Conservation (phyloP, 1,140 invertebrate genomes). For the Stratiolaelaps scimitus region DNA sequence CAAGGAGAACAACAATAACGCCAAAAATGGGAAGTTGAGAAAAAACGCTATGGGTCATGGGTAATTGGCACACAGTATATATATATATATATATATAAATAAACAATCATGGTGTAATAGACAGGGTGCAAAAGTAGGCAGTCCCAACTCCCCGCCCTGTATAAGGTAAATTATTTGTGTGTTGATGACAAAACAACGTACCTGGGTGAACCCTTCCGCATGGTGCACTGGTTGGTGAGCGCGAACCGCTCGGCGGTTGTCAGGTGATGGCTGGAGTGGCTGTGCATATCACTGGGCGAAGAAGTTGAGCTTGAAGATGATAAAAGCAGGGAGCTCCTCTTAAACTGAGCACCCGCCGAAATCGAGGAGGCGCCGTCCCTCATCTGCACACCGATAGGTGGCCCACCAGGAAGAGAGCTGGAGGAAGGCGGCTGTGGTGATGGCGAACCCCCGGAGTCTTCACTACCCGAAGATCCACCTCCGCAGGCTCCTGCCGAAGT, state of each 20-base stretch:
- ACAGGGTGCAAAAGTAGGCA: too few relatives aligned
- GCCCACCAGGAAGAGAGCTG: not conserved
- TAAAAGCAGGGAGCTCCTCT: not conserved
- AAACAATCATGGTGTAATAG: too few relatives aligned
- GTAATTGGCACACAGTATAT: too few relatives aligned
- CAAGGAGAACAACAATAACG: too few relatives aligned
- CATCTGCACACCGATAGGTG: not conserved
- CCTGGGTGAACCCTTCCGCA: conserved; percentile 50
- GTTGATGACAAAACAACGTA: not conserved
- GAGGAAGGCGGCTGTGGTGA: conserved; percentile 15
- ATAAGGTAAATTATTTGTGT: too few relatives aligned
- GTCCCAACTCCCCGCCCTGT: too few relatives aligned
- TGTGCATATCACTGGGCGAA: not conserved
- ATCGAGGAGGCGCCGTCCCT: not conserved
- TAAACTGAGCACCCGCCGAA: not conserved
- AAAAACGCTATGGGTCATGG: too few relatives aligned
- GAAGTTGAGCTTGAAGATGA: conserved; percentile 23
- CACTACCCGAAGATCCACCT: not conserved
- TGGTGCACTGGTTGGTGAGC: conserved; percentile 63
- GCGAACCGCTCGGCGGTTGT: conserved; percentile 56
- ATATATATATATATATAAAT: too few relatives aligned
- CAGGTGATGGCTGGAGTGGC: conserved; percentile 49
- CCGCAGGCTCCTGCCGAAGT: not conserved
- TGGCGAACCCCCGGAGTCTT: conserved; percentile 14
- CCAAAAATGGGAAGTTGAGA: too few relatives aligned